These are phyloP conservation scores for Sinosuthora webbiana DNA, from an alignment of 2,113 vertebrate genomes.

Conservation along the genomic window DNA sequence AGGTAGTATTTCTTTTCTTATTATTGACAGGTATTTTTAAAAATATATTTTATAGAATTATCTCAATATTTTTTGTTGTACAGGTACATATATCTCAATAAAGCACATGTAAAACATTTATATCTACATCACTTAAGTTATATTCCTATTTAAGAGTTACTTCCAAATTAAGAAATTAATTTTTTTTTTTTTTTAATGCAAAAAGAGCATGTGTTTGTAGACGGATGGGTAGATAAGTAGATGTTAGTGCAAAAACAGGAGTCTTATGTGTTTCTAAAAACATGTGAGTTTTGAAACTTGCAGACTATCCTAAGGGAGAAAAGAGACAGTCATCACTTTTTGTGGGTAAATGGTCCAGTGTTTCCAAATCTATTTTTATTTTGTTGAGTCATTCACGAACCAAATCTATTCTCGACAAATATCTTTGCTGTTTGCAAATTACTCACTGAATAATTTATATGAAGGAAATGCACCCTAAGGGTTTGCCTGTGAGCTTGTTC, in stretches of 20 bases:
- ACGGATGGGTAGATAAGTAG: not conserved
- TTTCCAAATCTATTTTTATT: not conserved
- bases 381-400: not conserved
- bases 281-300: not conserved
- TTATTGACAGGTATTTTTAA: not conserved
- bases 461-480: not conserved
- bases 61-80: not conserved
- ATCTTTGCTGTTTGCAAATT: not conserved
- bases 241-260: not conserved
- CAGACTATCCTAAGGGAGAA: not conserved
- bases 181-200: not conserved
- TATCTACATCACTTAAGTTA: not conserved
- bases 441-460: conserved; percentile 27
- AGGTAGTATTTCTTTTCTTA: not conserved
- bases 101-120: not conserved
- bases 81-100: not conserved
- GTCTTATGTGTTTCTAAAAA: not conserved
- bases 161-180: not conserved
- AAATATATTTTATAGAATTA: not conserved
- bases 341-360: not conserved
- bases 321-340: not conserved
- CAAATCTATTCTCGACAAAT: not conserved
- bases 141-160: not conserved
- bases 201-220: not conserved
- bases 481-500: not conserved